Percentiles rank a stretch among this genome's conserved stretches.
These are phyloP conservation scores for Brachyhypopomus occidentalis DNA, from an alignment of 2,113 vertebrate genomes.

Conservation along the genomic window DNA sequence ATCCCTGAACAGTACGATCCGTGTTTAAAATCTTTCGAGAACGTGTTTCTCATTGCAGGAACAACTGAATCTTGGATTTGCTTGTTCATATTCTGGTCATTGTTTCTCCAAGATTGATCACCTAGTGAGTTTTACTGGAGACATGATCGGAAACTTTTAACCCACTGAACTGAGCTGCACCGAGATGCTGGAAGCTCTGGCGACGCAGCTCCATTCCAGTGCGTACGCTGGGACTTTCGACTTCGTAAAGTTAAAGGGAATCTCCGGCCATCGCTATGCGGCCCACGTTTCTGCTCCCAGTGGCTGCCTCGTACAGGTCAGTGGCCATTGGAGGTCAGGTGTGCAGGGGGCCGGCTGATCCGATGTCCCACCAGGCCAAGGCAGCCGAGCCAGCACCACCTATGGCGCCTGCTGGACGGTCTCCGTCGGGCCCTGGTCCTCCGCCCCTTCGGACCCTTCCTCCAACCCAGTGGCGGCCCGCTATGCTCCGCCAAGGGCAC, in stretches of 20 bases:
- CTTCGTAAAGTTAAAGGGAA: background rate
- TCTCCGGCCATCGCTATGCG: conserved; percentile 56
- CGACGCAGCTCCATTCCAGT: too few species aligned
- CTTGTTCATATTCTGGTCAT: background rate
- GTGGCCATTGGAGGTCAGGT: conserved; percentile 68
- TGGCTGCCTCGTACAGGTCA: conserved; percentile 67
- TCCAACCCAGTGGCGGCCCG: background rate
- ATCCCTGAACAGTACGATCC: too few species aligned
- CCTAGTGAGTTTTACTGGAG: too few species aligned
- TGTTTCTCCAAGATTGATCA: background rate
- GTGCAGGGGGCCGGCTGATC: conserved; percentile 4
- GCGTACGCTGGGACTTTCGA: background rate
- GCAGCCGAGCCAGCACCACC: background rate
- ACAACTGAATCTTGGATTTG: background rate
- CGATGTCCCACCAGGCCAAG: background rate
- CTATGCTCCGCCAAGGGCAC: conserved; percentile 37
- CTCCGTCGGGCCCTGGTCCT: background rate
- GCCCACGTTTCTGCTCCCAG: conserved; percentile 64
- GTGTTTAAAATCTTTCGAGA: too few species aligned
- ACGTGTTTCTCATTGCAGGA: too few species aligned
- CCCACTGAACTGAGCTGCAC: too few species aligned
- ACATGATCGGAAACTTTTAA: too few species aligned
- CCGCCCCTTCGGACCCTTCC: background rate
- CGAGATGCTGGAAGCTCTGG: too few species aligned
- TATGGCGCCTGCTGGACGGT: background rate